phyloP scores from a whole-genome alignment of 1,140 invertebrate genomes.

The Neomicropteryx cornuta region DNA sequence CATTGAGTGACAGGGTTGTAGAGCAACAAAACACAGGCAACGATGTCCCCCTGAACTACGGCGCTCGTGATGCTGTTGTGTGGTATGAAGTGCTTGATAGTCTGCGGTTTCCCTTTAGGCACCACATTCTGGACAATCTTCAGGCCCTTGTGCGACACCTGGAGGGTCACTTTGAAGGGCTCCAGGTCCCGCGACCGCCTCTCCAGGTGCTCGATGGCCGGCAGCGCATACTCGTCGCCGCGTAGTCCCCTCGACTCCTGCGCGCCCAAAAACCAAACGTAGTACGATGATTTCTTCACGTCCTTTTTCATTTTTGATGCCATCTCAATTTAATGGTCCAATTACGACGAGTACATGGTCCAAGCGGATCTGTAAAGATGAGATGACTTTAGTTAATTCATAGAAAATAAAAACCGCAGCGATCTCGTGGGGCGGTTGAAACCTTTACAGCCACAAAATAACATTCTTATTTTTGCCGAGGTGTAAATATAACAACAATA shows the following conservation, averaged over 20 bases:
- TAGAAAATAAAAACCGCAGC: too few relatives aligned
- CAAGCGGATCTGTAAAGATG: too few relatives aligned
- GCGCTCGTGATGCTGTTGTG: conserved; percentile 84
- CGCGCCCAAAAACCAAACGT: conserved; percentile 96
- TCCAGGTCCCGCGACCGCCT: conserved; percentile 75
- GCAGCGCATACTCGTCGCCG: conserved; percentile 67
- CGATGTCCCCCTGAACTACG: conserved; percentile 77
- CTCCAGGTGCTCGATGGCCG: conserved; percentile 74
- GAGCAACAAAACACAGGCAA: conserved; percentile 79
- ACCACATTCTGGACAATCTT: conserved; percentile 81
- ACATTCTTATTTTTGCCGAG: too few relatives aligned
- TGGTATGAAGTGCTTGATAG: conserved; percentile 91
- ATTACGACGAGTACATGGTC: too few relatives aligned
- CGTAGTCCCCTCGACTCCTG: conserved; percentile 85
- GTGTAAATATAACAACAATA: too few relatives aligned
- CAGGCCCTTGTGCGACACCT: conserved; percentile 86
- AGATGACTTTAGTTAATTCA: too few relatives aligned
- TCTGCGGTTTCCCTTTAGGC: conserved; percentile 46
- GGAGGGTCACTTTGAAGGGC: conserved; percentile 81
- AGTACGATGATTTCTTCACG: conserved; percentile 92
- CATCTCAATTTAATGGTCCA: too few relatives aligned
- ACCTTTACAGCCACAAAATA: too few relatives aligned
- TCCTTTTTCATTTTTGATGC: conserved; percentile 66
- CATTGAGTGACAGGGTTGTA: conserved; percentile 86
- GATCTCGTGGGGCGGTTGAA: too few relatives aligned